These are phyloP conservation scores for Cettia cetti DNA, from an alignment of 2,113 vertebrate genomes.

Conservation along the genomic window DNA sequence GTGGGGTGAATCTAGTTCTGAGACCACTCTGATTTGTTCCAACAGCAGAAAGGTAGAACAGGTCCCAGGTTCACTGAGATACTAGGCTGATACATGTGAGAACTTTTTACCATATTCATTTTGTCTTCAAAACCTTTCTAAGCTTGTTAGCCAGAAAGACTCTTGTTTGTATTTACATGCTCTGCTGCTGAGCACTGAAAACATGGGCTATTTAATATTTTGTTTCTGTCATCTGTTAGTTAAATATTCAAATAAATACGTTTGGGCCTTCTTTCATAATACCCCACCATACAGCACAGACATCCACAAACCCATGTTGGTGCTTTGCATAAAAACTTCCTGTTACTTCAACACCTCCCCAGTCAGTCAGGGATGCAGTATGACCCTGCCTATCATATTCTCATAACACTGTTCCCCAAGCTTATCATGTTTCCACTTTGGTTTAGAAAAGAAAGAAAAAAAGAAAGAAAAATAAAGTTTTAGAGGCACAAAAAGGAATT, in stretches of 20 bases:
- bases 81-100: not conserved
- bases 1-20: not conserved
- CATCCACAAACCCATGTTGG: not conserved
- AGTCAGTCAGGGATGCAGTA: not conserved
- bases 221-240: not conserved
- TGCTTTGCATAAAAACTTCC: not conserved
- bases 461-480: not conserved
- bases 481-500: not conserved
- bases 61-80: not conserved
- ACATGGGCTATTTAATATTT: not conserved
- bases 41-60: not conserved
- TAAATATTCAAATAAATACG: not conserved
- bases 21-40: not conserved
- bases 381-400: not conserved
- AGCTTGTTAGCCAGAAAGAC: not conserved
- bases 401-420: not conserved
- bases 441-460: not conserved
- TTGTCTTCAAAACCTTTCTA: not conserved
- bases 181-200: not conserved
- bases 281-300: not conserved
- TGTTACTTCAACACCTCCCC: not conserved
- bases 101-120: not conserved
- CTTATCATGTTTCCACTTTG: not conserved
- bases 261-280: not conserved
- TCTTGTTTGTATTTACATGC: not conserved